Evolutionary conservation across 1,140 invertebrate genomes (phyloP).

Genomic region (Myzus persicae): DNA sequence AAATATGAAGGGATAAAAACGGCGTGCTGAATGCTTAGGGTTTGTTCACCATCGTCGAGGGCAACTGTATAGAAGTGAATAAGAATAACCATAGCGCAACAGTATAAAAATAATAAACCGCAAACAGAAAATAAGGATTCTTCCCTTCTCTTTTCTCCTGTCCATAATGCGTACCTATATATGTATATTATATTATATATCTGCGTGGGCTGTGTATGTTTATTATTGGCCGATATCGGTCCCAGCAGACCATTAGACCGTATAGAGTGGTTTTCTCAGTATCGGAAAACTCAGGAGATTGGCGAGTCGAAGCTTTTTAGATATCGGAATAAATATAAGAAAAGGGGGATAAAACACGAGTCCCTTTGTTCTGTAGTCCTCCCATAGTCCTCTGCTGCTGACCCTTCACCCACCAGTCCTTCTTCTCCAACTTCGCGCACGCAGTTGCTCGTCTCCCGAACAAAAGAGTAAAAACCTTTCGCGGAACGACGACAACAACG

Average conservation of each 20-base stretch:
- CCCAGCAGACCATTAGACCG: constrained; percentile 44
- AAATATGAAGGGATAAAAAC: background rate
- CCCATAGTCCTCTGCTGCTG: background rate
- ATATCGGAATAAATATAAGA: constrained; percentile 33
- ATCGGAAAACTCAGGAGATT: background rate
- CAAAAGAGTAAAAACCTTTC: constrained; percentile 36
- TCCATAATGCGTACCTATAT: background rate
- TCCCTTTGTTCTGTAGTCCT: background rate
- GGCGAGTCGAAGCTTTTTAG: constrained; percentile 26
- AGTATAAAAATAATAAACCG: background rate
- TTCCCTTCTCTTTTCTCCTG: background rate
- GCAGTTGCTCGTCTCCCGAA: background rate
- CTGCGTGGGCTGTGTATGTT: background rate
- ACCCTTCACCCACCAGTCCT: background rate
- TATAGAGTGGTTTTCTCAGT: background rate
- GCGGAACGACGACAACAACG: background rate
- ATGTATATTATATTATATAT: background rate
- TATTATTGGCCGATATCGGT: constrained; percentile 37
- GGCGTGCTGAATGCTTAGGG: background rate
- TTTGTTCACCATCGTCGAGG: no score
- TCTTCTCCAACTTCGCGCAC: background rate
- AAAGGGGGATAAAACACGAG: constrained; percentile 18
- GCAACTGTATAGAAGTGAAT: no score
- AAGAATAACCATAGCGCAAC: background rate
- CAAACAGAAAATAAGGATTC: constrained; percentile 6